Evolutionary conservation across 2,113 vertebrate genomes (phyloP).

Genomic region (Taurulus bubalis): DNA sequence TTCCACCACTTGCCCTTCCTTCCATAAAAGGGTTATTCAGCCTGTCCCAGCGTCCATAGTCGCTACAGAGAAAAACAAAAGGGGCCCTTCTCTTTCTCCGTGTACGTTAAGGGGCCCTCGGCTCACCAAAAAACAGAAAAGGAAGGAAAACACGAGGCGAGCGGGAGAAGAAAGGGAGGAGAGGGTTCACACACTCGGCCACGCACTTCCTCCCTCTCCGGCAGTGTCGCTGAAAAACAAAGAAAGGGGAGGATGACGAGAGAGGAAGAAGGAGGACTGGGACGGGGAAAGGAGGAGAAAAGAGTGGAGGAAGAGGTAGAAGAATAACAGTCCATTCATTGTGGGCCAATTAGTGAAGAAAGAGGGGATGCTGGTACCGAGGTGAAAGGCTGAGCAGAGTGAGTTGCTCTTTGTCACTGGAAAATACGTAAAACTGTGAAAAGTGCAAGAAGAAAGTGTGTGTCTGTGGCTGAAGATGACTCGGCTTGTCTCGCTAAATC

Average conservation of each 20-base stretch:
- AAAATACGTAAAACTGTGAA: background rate
- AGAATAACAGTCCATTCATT: conserved; percentile 73
- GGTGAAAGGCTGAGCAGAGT: conserved; percentile 60
- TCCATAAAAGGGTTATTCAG: conserved; percentile 56
- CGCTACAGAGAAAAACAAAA: conserved; percentile 42
- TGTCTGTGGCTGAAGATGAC: background rate
- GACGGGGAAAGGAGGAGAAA: conserved; percentile 35
- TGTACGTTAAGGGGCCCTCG: conserved; percentile 55
- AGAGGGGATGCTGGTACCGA: conserved; percentile 59
- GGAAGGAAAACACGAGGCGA: conserved; percentile 45
- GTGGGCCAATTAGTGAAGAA: conserved; percentile 69
- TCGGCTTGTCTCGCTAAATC: conserved; percentile 6
- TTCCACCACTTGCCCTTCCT: conserved; percentile 49
- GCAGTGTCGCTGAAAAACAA: conserved; percentile 48
- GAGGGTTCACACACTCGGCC: conserved; percentile 60
- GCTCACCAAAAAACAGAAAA: conserved; percentile 47
- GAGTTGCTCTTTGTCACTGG: background rate
- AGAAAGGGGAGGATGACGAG: conserved; percentile 35
- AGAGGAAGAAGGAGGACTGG: conserved; percentile 21
- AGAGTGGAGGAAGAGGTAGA: conserved; percentile 52
- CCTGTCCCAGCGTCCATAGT: conserved; percentile 42
- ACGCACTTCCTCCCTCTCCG: conserved; percentile 63
- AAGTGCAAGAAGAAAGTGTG: background rate
- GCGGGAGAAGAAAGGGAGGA: conserved; percentile 47
- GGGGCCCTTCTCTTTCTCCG: conserved; percentile 56